Percentiles rank a stretch among this genome's conserved stretches.
Conservation (phyloP, 2,113 vertebrate genomes). For the Rhineura floridana region DNA sequence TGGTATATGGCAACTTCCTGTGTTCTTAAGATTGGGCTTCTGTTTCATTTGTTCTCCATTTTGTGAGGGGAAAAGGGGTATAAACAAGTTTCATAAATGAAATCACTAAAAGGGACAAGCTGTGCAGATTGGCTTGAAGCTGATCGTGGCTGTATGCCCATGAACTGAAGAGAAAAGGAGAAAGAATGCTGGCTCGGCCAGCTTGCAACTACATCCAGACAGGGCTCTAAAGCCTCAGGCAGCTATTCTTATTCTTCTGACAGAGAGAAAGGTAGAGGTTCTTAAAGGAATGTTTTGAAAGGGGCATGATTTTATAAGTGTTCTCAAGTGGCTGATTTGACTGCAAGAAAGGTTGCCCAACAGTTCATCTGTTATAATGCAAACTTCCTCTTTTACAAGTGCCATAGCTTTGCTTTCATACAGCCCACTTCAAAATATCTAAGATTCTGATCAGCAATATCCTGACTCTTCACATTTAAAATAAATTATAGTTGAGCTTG, state of each 20-base stretch:
- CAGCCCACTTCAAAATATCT: background rate
- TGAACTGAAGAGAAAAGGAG: background rate
- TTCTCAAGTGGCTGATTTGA: slow-evolving; percentile 4
- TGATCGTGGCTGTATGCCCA: too few relatives aligned
- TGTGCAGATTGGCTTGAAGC: background rate
- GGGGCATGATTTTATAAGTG: background rate
- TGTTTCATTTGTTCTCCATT: background rate
- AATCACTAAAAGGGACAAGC: too few relatives aligned
- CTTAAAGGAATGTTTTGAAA: slow-evolving; percentile 13
- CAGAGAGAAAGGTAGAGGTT: background rate
- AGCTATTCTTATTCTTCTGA: background rate
- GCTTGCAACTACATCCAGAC: background rate
- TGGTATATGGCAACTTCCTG: too few relatives aligned
- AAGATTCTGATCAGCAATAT: slow-evolving; percentile 14
- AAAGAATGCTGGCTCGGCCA: too few relatives aligned
- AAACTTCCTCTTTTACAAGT: slow-evolving; percentile 23
- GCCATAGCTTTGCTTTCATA: background rate
- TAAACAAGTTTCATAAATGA: background rate
- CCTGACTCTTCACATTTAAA: slow-evolving; percentile 21
- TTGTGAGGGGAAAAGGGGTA: background rate
- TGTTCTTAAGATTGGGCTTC: too few relatives aligned
- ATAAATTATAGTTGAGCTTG: background rate
- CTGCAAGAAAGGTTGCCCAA: slow-evolving; percentile 14
- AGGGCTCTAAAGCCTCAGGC: background rate
- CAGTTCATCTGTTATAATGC: background rate